Conservation (phyloP, 2,888 invertebrate genomes). For the Amphipoea lucens region DNA sequence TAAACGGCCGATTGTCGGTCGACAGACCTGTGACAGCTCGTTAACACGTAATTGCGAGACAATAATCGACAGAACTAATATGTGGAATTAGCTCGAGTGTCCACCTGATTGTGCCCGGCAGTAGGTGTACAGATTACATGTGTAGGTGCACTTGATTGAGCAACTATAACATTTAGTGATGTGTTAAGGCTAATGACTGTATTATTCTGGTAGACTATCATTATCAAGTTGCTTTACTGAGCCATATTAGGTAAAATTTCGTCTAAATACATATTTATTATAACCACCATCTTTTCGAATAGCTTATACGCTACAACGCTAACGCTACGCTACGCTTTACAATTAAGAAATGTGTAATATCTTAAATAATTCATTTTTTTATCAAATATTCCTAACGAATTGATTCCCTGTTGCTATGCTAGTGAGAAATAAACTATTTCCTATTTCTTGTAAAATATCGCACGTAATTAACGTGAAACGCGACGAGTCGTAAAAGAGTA, state of each 20-base stretch:
- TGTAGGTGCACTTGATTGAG: slow-evolving; percentile 47
- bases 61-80: slow-evolving; percentile 68
- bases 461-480: slow-evolving; percentile 65
- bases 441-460: slow-evolving; percentile 70
- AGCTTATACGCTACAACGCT: neutral
- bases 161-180: slow-evolving; percentile 40
- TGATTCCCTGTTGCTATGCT: too few relatives aligned
- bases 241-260: neutral
- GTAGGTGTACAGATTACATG: slow-evolving; percentile 31
- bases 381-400: neutral
- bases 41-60: slow-evolving; percentile 66
- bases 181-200: slow-evolving; percentile 36
- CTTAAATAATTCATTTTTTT: neutral
- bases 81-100: slow-evolving; percentile 57
- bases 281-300: neutral
- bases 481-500: slow-evolving; percentile 69
- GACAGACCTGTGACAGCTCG: slow-evolving; percentile 62
- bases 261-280: neutral
- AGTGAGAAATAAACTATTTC: too few relatives aligned
- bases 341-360: neutral
- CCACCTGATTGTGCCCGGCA: slow-evolving; percentile 54
- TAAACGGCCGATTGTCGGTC: slow-evolving; percentile 55
- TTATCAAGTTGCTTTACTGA: neutral
- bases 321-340: too few relatives aligned
- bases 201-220: slow-evolving; percentile 12